A percentile compares a stretch with the other conserved stretches of the same genome.
Evolutionary conservation across 2,797 vertebrate genomes (phyloP).

Genomic region (Pristis pectinata): DNA sequence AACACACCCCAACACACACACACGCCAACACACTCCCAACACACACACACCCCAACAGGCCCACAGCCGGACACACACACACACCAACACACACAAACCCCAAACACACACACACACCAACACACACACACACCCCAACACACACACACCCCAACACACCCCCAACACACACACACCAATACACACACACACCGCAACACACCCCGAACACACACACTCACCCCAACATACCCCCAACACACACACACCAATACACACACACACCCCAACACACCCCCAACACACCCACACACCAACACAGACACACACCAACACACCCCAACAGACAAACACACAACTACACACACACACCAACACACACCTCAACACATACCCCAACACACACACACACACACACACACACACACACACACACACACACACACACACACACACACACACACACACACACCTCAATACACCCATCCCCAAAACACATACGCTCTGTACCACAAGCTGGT

Average conservation of each 20-base stretch:
- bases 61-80: not conserved
- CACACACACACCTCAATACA: not conserved
- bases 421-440: not conserved
- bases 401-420: not conserved
- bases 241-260: not conserved
- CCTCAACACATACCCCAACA: not conserved
- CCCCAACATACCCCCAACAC: no score
- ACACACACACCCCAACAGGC: not conserved
- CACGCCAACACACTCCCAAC: no score
- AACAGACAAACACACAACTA: not conserved
- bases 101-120: no score
- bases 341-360: not conserved
- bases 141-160: no score
- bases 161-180: no score
- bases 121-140: no score
- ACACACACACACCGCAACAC: no score
- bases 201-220: no score
- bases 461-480: not conserved
- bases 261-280: not conserved
- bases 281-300: not conserved
- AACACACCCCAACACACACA: no score
- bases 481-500: no score
- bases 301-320: not conserved
- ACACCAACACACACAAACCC: not conserved
- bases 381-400: not conserved